Conservation (phyloP, 2,888 invertebrate species). For the Neuroscelio doddi region DNA sequence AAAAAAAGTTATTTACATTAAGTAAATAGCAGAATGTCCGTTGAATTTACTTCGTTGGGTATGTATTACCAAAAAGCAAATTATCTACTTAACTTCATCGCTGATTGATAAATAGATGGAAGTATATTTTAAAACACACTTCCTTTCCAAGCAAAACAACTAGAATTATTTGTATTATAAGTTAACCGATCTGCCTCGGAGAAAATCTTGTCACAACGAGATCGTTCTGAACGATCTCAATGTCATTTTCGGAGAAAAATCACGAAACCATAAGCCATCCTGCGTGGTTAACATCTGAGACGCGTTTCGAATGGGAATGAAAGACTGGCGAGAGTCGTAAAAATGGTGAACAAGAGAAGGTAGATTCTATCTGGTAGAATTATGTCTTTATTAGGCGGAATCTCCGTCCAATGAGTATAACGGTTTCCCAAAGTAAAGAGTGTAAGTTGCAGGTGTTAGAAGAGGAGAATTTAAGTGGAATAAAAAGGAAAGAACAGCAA, state of each 20-base stretch:
- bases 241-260: constrained; percentile 20
- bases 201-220: constrained; percentile 2
- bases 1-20: no score
- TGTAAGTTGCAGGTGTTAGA: constrained; percentile 56
- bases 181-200: background rate
- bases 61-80: no score
- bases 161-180: background rate
- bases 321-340: constrained; percentile 51
- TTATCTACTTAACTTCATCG: no score
- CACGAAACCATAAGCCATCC: constrained; percentile 25
- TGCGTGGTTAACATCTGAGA: constrained; percentile 21
- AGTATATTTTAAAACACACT: no score
- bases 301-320: constrained; percentile 31
- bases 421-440: constrained; percentile 52
- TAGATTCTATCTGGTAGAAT: constrained; percentile 65
- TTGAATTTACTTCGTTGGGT: no score
- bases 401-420: constrained; percentile 62
- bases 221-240: background rate
- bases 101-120: no score
- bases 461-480: constrained; percentile 11
- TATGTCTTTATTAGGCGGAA: constrained; percentile 67
- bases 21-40: no score
- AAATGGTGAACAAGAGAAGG: constrained; percentile 54
- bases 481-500: background rate
- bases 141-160: no score